Base-by-base conservation (phyloP, 2,797 vertebrate genomes). In the Danio aesculapii region DNA sequence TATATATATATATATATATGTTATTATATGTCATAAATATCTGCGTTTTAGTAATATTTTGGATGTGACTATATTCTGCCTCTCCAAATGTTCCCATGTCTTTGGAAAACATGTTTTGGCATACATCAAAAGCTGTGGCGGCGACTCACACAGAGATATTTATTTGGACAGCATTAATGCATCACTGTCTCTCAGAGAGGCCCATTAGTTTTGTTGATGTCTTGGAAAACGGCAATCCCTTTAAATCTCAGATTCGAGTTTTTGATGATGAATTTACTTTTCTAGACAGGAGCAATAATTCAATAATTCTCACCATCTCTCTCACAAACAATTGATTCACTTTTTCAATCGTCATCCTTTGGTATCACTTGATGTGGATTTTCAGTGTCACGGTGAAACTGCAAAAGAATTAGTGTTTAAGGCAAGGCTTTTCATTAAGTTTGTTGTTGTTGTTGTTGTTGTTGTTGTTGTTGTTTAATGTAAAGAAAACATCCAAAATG, bases 91-190 rank as follows among this genome's bases (percentile, higher is more conserved):
- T 55, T 71, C 16, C 68, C 10, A 43, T 41, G 13, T 41, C 16
- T 43, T 57, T 30, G 30, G 30, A 30, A 2, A 8, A 39, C 30
- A 59, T 59, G 21, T n/a, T 70, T 69, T 47, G 75, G 79, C 55
- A 53, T 79, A 43, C 52, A 53, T 77, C 66, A 75, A 80, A 67
- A 77, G 50, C 57, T 39, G 49, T 50, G 79, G 58, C 41, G 3
- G 14, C 55, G 75, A 85, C 87, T 91, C 87, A 87, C 88, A 90
- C 84, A 77, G 88, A 87, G 83, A 85, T 85, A 87, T 92, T 90
- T 92, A 92, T 93, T 92, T 92, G 87, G 79, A 87, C 86, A 89
- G 83, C 80, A 84, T 90, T 91, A 87, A 86, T 84, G 87, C 66
- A 87, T 85, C 84, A 85, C 83, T 82, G 67, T 43, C 80, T 87